A percentile compares a stretch with the other conserved stretches of the same genome.
These are phyloP conservation scores for Apis cerana DNA, from an alignment of 1,140 invertebrate genomes.

Conservation along the genomic window DNA sequence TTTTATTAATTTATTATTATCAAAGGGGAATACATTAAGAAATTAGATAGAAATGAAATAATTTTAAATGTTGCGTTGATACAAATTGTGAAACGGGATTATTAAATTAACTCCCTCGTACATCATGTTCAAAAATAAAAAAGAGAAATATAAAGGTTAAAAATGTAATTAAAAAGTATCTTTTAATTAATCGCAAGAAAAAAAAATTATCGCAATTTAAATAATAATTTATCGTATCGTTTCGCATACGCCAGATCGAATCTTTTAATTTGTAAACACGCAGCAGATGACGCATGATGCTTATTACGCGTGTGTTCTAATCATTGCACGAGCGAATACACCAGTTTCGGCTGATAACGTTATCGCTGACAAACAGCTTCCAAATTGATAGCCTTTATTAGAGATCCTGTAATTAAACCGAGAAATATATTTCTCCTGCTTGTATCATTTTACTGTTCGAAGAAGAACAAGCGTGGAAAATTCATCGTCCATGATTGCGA, in stretches of 20 bases:
- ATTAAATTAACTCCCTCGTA: too few species aligned
- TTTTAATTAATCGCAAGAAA: too few species aligned
- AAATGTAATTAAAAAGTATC: too few species aligned
- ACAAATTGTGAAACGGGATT: too few species aligned
- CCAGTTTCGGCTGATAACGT: slow-evolving; percentile 30
- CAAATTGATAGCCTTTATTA: slow-evolving; percentile 26
- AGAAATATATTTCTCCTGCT: neutral
- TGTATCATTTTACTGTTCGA: neutral
- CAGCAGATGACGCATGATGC: neutral
- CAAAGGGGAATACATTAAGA: too few species aligned
- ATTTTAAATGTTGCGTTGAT: too few species aligned
- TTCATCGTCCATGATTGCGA: neutral
- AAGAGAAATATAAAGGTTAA: too few species aligned
- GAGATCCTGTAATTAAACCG: neutral
- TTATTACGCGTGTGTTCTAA: slow-evolving; percentile 22
- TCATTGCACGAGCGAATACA: slow-evolving; percentile 1
- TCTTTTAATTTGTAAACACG: neutral
- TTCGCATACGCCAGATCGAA: too few species aligned
- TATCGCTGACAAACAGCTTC: slow-evolving; percentile 28
- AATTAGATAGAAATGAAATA: too few species aligned
- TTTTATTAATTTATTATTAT: too few species aligned
- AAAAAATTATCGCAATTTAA: neutral
- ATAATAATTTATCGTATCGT: neutral
- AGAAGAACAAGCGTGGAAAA: neutral
- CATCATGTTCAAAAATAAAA: too few species aligned